Base-by-base conservation (phyloP, 2,888 invertebrate genomes). In the Neocrepidodera transversa region DNA sequence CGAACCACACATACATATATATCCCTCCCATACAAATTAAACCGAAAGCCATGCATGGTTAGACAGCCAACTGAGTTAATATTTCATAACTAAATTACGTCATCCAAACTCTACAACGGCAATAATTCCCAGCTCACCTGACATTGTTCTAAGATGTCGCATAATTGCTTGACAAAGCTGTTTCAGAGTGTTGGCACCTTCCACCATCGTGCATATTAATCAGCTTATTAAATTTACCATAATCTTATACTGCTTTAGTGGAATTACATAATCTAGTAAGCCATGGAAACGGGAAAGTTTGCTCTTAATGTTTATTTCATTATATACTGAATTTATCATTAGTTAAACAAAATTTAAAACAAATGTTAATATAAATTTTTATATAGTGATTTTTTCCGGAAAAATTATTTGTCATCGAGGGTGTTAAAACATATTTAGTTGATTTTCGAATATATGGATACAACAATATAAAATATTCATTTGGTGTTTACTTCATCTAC, bases 61-160 rank as follows among this genome's bases (percentile, higher is more conserved):
- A 59, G 60, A 59, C 50, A 54, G 51, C 18, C 69, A 67, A 71
- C 71, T 16, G 66, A 70, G 69, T 78, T 73, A 78, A 78, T 77
- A 77, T 76, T 78, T 77, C 74, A 78, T 75, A 74, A 75, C 74
- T 68, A 73, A 74, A 76, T 76, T 75, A 76, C 73, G 74, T 72
- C 70, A 70, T 68, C 74, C 72, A 67, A 72, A 60, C 68, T 60
- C 60, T 28, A 51, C 50, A 40, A 60, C 67, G 69, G 69, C 67
- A 71, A 70, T 60, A 56, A 60, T 56, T 56, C 51, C 40, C 38
- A 36, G 30, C 71, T 69, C 71, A 74, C 75, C 74, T 74, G 74
- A 74, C 75, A 74, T 74, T 75, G 74, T 74, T 71, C 72, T 74
- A 76, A 77, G 76, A 77, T 76, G 76, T 72, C 70, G 70, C 72